phyloP scores from a whole-genome alignment of 2,113 vertebrate species.

The Myrmophylax atrothorax region DNA sequence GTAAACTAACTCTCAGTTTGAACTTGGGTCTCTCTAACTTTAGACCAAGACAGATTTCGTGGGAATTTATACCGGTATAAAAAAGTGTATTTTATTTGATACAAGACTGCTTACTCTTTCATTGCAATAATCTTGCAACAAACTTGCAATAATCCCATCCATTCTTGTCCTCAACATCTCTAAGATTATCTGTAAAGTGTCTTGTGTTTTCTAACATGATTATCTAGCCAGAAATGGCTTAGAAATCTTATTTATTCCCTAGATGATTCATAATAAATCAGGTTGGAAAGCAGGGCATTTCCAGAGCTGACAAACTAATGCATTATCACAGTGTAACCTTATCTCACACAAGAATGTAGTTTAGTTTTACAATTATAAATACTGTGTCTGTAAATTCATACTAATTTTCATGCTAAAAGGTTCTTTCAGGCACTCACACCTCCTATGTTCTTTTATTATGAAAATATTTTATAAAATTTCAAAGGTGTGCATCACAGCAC shows the following conservation, averaged over 20 bases:
- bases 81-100: background rate
- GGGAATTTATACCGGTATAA: background rate
- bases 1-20: background rate
- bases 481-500: background rate
- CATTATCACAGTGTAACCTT: background rate
- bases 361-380: background rate
- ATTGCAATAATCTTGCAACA: background rate
- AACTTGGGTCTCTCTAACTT: background rate
- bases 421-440: background rate
- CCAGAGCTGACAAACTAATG: constrained; percentile 1
- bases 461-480: background rate
- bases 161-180: background rate
- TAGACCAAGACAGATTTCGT: background rate
- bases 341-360: background rate
- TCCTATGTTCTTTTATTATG: background rate
- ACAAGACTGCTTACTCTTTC: background rate
- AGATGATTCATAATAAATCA: background rate
- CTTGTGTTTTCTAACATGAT: background rate
- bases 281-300: background rate
- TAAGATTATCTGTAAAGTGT: background rate
- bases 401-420: background rate
- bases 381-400: background rate
- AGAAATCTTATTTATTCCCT: background rate
- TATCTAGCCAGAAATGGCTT: background rate
- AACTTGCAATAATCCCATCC: background rate